phyloP scores from a whole-genome alignment of 2,113 vertebrate genomes.

The Corythornis cristatus region DNA sequence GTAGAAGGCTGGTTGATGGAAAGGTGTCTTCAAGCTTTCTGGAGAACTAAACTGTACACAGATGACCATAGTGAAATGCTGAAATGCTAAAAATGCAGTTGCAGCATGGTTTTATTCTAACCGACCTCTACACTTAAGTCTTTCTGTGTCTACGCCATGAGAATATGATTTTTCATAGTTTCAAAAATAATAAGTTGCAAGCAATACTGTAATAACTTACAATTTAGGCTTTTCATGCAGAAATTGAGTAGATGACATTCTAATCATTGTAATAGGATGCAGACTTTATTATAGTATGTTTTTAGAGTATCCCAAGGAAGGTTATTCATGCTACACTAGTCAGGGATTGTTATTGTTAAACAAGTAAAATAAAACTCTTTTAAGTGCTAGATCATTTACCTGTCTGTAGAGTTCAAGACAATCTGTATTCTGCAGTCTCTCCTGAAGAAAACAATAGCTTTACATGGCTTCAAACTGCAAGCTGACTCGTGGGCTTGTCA shows the following conservation, averaged over 20 bases:
- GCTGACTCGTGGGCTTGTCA: neutral
- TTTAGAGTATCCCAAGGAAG: neutral
- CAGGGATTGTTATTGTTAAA: slow-evolving; percentile 7
- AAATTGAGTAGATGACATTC: slow-evolving; percentile 25
- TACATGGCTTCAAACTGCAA: neutral
- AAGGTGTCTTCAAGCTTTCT: neutral
- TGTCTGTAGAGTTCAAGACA: neutral
- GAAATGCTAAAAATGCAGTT: neutral
- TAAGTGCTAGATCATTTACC: slow-evolving; percentile 11
- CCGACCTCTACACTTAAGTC: neutral
- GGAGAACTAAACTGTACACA: neutral
- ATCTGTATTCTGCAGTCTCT: neutral
- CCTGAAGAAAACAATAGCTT: neutral
- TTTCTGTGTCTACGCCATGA: neutral
- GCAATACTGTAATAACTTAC: neutral
- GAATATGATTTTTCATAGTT: neutral
- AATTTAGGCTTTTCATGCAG: neutral
- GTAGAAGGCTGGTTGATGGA: neutral
- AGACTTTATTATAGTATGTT: slow-evolving; percentile 18
- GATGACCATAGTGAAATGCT: neutral
- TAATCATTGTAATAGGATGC: slow-evolving; percentile 46
- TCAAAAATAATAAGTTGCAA: neutral
- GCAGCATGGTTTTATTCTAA: neutral
- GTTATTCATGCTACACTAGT: slow-evolving; percentile 34
- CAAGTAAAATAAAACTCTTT: slow-evolving; percentile 51